Conservation (phyloP, 2,113 vertebrate genomes). For the Todiramphus chloris region DNA sequence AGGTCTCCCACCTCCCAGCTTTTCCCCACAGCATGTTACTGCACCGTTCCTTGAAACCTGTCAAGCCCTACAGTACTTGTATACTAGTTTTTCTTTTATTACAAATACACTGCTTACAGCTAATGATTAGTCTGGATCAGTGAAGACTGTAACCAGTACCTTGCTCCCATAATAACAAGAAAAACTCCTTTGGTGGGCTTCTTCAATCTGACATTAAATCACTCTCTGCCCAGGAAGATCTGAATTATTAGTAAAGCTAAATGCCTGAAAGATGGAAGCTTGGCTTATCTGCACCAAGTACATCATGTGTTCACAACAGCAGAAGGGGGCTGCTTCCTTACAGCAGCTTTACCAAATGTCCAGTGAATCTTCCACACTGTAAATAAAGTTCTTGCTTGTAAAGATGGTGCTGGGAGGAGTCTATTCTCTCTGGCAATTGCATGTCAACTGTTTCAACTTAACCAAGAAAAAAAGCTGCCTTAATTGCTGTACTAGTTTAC, state of each 20-base stretch:
- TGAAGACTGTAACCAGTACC: background rate
- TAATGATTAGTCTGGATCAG: background rate
- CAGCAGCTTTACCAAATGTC: conserved; percentile 32
- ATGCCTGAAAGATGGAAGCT: background rate
- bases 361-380: background rate
- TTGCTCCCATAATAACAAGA: background rate
- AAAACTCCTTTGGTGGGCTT: background rate
- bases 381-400: conserved; percentile 10
- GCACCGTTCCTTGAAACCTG: background rate
- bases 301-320: background rate
- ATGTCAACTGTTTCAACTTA: background rate
- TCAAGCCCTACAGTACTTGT: background rate
- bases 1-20: background rate
- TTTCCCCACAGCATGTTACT: background rate
- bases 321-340: conserved; percentile 19
- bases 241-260: background rate
- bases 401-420: background rate
- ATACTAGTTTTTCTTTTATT: background rate
- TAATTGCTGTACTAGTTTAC: background rate
- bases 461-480: conserved; percentile 2
- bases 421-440: background rate
- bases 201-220: background rate
- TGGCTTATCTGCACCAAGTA: background rate
- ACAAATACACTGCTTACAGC: background rate
- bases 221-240: background rate